phyloP scores from a whole-genome alignment of 2,888 invertebrate genomes.

The Anaspis maculata region DNA sequence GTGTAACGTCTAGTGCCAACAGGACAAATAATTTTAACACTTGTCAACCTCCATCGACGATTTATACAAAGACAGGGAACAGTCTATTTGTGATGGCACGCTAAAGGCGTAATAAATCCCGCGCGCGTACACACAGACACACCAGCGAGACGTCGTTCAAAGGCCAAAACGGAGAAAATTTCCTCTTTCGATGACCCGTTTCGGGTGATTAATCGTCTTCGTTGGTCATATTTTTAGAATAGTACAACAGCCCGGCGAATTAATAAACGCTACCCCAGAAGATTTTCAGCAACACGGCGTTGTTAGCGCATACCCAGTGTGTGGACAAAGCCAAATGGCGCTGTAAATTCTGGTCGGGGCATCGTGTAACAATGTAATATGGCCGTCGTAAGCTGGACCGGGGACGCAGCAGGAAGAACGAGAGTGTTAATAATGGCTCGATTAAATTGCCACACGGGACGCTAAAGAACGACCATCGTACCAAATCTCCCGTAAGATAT shows the following conservation, averaged over 20 bases:
- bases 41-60: conserved; percentile 26
- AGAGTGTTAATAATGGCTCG: conserved; percentile 25
- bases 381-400: conserved; percentile 24
- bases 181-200: background rate
- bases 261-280: too few relatives aligned
- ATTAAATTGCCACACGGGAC: conserved; percentile 23
- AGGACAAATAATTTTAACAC: conserved; percentile 28
- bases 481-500: conserved; percentile 21
- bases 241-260: too few relatives aligned
- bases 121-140: background rate
- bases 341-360: conserved; percentile 25
- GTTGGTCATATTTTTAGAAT: background rate
- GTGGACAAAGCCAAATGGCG: conserved; percentile 31
- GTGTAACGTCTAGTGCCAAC: conserved; percentile 23
- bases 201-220: background rate
- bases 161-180: background rate
- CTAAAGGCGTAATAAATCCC: background rate
- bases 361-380: conserved; percentile 28
- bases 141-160: too few relatives aligned
- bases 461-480: conserved; percentile 22
- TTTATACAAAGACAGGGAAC: conserved; percentile 21
- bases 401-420: conserved; percentile 23
- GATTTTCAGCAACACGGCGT: too few relatives aligned
- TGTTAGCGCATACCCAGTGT: conserved; percentile 23
- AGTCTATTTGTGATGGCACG: conserved; percentile 9